Conservation (phyloP, 2,797 vertebrate genomes). For the Lates japonicus region DNA sequence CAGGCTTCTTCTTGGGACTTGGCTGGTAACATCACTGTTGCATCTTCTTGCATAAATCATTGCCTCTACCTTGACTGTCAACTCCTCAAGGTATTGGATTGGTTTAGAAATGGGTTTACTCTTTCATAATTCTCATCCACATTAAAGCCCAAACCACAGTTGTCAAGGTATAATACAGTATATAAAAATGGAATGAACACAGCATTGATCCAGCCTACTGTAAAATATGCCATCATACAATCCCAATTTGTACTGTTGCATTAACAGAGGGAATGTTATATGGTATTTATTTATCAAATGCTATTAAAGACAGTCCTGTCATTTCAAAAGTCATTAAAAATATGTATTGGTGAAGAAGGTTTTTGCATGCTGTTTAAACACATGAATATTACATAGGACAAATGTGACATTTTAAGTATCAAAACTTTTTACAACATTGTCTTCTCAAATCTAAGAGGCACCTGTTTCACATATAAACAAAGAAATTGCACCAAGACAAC, state of each 20-base stretch:
- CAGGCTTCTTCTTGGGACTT: not conserved
- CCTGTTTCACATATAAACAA: not conserved
- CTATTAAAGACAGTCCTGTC: not conserved
- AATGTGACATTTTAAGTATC: not conserved
- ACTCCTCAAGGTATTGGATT: conserved; percentile 7
- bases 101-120: no score
- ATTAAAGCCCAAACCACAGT: conserved; percentile 9
- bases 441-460: not conserved
- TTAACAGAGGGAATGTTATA: conserved; percentile 1
- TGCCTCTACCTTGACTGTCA: not conserved
- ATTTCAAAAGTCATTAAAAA: not conserved
- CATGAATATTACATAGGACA: not conserved
- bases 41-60: not conserved
- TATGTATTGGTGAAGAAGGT: not conserved
- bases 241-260: not conserved
- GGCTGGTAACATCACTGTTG: conserved; percentile 23
- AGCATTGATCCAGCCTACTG: not conserved
- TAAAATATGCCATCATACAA: not conserved
- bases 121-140: conserved; percentile 8
- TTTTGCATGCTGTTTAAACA: not conserved
- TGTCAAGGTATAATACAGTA: not conserved
- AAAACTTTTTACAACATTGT: not conserved
- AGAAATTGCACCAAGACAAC: not conserved
- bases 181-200: not conserved
- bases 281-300: not conserved